phyloP scores from a whole-genome alignment of 1,140 invertebrate species.

The Melipona quadrifasciata region DNA sequence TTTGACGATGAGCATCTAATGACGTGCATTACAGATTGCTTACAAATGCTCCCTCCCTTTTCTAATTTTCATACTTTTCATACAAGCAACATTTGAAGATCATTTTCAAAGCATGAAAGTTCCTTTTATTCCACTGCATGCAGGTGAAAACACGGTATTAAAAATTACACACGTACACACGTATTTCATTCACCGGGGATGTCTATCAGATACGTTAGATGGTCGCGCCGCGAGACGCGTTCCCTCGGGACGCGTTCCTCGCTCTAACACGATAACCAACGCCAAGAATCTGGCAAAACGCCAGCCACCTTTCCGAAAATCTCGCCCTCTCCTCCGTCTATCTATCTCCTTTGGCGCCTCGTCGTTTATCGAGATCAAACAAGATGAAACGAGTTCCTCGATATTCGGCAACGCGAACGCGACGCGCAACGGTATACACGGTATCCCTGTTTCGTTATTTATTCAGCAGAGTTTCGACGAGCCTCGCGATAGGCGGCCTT shows the following conservation, averaged over 20 bases:
- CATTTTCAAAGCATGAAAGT: too few relatives aligned
- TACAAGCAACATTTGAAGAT: too few relatives aligned
- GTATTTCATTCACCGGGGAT: too few relatives aligned
- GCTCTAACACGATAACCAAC: background rate
- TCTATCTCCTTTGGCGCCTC: background rate
- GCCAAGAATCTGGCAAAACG: background rate
- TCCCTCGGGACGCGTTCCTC: too few relatives aligned
- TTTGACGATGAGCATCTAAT: too few relatives aligned
- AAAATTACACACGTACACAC: too few relatives aligned
- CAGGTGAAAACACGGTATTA: too few relatives aligned
- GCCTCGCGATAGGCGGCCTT: background rate
- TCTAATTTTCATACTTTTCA: too few relatives aligned
- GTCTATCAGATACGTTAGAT: background rate
- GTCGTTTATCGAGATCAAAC: background rate
- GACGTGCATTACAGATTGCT: too few relatives aligned
- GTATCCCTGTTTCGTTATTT: background rate
- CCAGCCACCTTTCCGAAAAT: background rate
- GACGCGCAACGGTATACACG: background rate
- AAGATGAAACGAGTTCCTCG: background rate
- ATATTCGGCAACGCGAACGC: background rate
- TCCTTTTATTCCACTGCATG: too few relatives aligned
- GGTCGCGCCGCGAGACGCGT: background rate
- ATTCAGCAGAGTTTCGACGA: background rate
- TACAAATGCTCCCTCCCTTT: too few relatives aligned
- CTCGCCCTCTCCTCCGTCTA: background rate